phyloP scores from a whole-genome alignment of 2,797 vertebrate species.

The Eidolon dupreanum region DNA sequence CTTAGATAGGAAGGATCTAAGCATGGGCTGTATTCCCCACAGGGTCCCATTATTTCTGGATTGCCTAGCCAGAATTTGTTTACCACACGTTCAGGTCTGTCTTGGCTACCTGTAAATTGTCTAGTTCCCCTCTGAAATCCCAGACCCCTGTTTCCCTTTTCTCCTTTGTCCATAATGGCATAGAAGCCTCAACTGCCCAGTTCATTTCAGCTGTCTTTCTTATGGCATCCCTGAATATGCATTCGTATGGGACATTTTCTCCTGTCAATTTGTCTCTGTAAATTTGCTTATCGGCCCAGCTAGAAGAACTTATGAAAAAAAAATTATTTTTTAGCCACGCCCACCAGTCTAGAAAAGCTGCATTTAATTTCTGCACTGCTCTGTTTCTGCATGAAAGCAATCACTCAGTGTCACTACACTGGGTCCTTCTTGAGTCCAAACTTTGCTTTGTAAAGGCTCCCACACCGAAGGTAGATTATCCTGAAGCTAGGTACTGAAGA shows the following conservation, averaged over 20 bases:
- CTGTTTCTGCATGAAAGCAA: not conserved
- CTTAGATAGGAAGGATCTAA: not conserved
- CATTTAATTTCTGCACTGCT: constrained; percentile 6
- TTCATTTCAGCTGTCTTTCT: not conserved
- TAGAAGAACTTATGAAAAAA: not conserved
- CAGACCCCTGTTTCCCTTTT: not conserved
- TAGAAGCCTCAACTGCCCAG: not conserved
- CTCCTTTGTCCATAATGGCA: not conserved
- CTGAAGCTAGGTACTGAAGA: not conserved
- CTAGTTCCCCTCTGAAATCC: not conserved
- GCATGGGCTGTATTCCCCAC: not conserved
- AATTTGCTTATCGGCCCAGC: not conserved
- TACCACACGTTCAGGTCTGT: not conserved
- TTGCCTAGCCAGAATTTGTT: not conserved
- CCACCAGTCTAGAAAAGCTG: not conserved
- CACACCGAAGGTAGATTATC: not conserved
- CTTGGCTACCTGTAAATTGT: not conserved
- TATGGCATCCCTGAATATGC: not conserved
- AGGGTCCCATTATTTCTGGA: not conserved
- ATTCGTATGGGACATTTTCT: not conserved
- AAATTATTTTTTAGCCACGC: not conserved
- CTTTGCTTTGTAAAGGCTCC: not conserved
- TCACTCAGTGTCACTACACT: not conserved
- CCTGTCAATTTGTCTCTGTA: not conserved
- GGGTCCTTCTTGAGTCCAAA: not conserved